phyloP scores from a whole-genome alignment of 2,888 invertebrate species.

The Tenthredo scrophulariae region DNA sequence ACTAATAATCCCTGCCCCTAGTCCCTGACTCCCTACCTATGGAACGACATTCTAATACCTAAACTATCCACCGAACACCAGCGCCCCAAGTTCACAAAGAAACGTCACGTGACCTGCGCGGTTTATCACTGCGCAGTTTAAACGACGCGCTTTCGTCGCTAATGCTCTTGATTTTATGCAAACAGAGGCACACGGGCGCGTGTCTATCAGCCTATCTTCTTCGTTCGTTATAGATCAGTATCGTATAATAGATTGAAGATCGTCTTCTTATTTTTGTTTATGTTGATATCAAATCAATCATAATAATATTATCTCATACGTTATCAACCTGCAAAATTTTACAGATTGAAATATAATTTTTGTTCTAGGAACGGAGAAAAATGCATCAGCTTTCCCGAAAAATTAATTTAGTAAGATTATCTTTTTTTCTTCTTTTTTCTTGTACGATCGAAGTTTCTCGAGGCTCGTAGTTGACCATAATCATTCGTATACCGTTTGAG shows the following conservation, averaged over 20 bases:
- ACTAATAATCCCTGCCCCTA: conserved; percentile 22
- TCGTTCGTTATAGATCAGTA: background rate
- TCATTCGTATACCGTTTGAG: background rate
- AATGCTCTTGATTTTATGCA: background rate
- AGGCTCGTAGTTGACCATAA: background rate
- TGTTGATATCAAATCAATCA: background rate
- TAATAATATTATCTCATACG: background rate
- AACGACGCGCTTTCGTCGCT: background rate
- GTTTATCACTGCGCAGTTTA: conserved; percentile 8
- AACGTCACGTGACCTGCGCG: conserved; percentile 57
- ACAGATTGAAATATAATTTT: background rate
- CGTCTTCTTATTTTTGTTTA: background rate
- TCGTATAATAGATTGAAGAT: background rate
- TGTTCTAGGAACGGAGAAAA: background rate
- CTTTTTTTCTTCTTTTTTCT: background rate
- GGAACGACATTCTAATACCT: conserved; percentile 5
- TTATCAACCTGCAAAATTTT: background rate
- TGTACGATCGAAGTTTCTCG: background rate
- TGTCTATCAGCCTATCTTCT: background rate
- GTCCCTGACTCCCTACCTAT: background rate
- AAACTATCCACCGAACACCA: conserved; percentile 19
- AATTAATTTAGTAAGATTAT: background rate
- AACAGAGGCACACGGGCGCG: background rate
- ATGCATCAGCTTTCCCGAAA: background rate
- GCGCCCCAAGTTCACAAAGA: conserved; percentile 52